Evolutionary conservation across 2,888 invertebrate species (phyloP).

Genomic region (Hylaea fasciaria): DNA sequence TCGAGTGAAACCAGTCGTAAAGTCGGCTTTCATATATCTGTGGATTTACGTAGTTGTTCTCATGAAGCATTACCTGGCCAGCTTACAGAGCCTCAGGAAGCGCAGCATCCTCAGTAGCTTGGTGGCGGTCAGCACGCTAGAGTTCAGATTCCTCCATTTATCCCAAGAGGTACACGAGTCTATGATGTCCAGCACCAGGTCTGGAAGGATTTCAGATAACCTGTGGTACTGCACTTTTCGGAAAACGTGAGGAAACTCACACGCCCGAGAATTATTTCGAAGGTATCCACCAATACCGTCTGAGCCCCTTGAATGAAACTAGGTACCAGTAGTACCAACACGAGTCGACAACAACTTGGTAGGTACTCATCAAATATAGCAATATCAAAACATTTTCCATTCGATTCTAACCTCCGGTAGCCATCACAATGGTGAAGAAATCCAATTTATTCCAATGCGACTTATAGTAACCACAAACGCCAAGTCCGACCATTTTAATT

Average conservation of each 20-base stretch:
- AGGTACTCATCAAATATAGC: no score
- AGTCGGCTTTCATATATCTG: no score
- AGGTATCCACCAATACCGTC: no score
- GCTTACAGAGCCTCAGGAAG: conserved; percentile 73
- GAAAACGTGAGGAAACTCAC: no score
- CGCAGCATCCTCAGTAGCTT: conserved; percentile 74
- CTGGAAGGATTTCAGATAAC: conserved; percentile 47
- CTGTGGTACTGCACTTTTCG: no score
- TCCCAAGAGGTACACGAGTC: conserved; percentile 70
- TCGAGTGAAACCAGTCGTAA: no score
- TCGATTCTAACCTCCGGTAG: conserved; percentile 66
- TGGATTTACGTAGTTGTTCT: no score
- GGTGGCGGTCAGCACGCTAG: conserved; percentile 74
- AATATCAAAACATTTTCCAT: no score
- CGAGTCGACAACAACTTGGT: no score
- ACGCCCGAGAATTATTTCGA: no score
- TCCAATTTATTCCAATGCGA: conserved; percentile 86
- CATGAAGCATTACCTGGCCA: conserved; percentile 61
- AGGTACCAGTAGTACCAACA: no score
- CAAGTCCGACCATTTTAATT: conserved; percentile 70
- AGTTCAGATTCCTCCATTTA: conserved; percentile 72
- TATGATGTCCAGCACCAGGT: conserved; percentile 73
- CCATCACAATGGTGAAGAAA: conserved; percentile 80
- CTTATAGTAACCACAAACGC: conserved; percentile 74
- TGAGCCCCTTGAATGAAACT: no score